These are phyloP conservation scores for Iguana delicatissima DNA, from an alignment of 2,797 vertebrate genomes.

Conservation along the genomic window DNA sequence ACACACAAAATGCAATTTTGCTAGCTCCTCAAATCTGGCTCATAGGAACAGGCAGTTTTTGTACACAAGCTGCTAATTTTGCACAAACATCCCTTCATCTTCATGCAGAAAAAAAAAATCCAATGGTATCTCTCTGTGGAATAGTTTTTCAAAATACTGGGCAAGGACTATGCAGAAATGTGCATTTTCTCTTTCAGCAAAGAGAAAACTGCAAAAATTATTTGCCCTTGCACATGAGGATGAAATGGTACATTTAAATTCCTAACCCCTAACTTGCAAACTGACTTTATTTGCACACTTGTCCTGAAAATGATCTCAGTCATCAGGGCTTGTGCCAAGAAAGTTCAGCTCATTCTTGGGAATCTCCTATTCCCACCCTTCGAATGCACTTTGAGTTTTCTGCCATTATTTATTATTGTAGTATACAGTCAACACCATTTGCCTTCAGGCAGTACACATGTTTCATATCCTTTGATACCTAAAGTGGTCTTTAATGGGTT, in stretches of 20 bases:
- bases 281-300: background rate
- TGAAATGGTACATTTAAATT: background rate
- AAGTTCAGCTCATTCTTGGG: background rate
- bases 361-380: accelerated
- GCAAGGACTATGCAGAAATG: too few relatives aligned
- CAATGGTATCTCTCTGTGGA: too few relatives aligned
- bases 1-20: too few relatives aligned
- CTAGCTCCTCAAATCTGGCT: too few relatives aligned
- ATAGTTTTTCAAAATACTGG: too few relatives aligned
- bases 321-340: background rate
- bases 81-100: too few relatives aligned
- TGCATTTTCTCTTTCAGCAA: too few relatives aligned
- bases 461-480: background rate
- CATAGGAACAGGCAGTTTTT: too few relatives aligned
- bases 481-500: background rate
- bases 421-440: background rate
- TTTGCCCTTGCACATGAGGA: too few relatives aligned
- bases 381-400: accelerated
- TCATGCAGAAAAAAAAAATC: too few relatives aligned
- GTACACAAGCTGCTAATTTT: too few relatives aligned
- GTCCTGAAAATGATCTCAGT: constrained; percentile 2
- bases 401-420: background rate
- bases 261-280: background rate
- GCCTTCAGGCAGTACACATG: constrained; percentile 10
- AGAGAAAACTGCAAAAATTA: too few relatives aligned